Evolutionary conservation across 2,888 invertebrate genomes (phyloP), one percentile per base, ranked within the genome.

Genomic region (Euzophera pinguis): DNA sequence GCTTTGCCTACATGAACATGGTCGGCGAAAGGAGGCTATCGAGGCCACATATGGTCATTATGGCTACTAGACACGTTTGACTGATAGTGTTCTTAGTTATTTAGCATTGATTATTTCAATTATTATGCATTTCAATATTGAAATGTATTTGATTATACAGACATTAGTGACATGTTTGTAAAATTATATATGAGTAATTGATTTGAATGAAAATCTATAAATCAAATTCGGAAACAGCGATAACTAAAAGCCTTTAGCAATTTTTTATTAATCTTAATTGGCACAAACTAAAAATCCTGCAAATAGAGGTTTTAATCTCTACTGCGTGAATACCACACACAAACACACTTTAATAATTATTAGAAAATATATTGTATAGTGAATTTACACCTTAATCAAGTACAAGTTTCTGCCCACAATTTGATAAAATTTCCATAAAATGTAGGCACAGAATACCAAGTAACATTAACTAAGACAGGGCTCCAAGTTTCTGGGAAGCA

Each of bases 21-120:
- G 14, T 12, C n/a, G 29, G 49, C 49, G 49, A 50, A 50, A 50
- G 49, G 49, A 55, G 53, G 48, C 34, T 47, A 60, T 55, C 60
- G 69, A 65, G 69, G 65, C 56, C 65, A 68, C 62, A 59, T 56
- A 62, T 65, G 65, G 60, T 48, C 42, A 43, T 42, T 45, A 45
- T 10, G 16, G 32, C 45, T 16, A 13, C 13, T 14, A 16, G 34
- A 32, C 45, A 45, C 45, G 45, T 45, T 45, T 32, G 45, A 45
- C 34, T 16, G 45, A 45, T 45, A 14, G 45, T 7, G 43, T 9
- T 1, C 45, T 45, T n/a, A 14, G 34, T 16, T 9, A 17, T 41
- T 22, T 32, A 45, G 45, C 45, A 34, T 45, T 32, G 34, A 32
- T 45, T 43, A 39, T 39, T 27, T 32, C 34, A 45, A 32, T 45